Conservation (phyloP, 2,888 invertebrate genomes). For the Drosophila emarginata region DNA sequence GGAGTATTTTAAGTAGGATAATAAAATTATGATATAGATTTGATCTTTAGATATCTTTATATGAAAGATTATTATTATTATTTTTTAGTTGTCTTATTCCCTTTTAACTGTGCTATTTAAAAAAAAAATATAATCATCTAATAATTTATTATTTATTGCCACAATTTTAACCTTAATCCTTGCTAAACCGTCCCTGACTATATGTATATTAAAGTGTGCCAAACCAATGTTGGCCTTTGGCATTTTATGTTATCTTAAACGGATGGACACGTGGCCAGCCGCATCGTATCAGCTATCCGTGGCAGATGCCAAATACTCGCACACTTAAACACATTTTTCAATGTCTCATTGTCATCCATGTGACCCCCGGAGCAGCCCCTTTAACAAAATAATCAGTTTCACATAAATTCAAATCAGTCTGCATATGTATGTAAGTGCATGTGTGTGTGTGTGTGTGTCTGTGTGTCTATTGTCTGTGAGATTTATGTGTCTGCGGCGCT, state of each 20-base stretch:
- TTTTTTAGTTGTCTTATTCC: too few relatives aligned
- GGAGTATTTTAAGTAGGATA: too few relatives aligned
- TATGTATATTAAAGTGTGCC: conserved; percentile 38
- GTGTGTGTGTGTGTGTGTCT: not conserved
- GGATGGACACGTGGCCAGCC: conserved; percentile 37
- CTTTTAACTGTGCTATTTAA: too few relatives aligned
- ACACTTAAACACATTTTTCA: conserved; percentile 8
- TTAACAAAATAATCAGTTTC: conserved; percentile 74
- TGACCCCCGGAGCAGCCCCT: conserved; percentile 31
- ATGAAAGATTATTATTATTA: too few relatives aligned
- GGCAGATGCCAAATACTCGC: conserved; percentile 31
- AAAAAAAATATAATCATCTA: too few relatives aligned
- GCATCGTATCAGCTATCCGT: conserved; percentile 32
- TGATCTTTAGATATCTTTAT: too few relatives aligned
- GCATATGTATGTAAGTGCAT: conserved; percentile 21
- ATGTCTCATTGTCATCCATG: conserved; percentile 34
- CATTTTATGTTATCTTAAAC: conserved; percentile 51
- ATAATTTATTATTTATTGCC: too few relatives aligned
- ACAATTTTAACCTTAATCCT: too few relatives aligned
- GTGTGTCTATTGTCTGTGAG: conserved; percentile 55
- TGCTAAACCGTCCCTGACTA: conserved; percentile 21
- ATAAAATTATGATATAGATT: too few relatives aligned
- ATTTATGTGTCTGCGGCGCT: conserved; percentile 78
- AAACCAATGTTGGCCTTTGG: conserved; percentile 39
- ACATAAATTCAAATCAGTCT: conserved; percentile 79